Percentiles rank a stretch among this genome's conserved stretches.
These are phyloP conservation scores for Sphaerophoria taeniata DNA, from an alignment of 2,888 invertebrate species.

Conservation along the genomic window DNA sequence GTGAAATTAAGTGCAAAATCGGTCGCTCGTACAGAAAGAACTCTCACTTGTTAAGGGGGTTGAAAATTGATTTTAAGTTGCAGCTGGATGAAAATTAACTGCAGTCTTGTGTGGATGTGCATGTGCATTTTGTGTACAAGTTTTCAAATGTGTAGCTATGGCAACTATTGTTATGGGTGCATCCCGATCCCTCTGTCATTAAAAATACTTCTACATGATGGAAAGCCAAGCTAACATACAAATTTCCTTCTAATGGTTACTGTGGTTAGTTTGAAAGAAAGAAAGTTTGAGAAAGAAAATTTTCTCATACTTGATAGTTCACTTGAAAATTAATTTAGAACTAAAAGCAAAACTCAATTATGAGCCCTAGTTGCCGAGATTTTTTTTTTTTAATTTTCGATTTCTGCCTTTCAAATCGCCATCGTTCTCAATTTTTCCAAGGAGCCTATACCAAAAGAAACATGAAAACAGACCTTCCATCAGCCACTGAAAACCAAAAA, in stretches of 20 bases:
- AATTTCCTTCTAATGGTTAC: background rate
- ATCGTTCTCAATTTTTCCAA: too few relatives aligned
- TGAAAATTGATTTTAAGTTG: conserved; percentile 36
- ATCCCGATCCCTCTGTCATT: conserved; percentile 6
- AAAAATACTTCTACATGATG: background rate
- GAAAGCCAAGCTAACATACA: background rate
- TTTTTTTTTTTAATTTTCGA: too few relatives aligned
- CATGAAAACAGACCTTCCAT: too few relatives aligned
- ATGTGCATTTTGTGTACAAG: conserved; percentile 21
- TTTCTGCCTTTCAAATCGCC: too few relatives aligned
- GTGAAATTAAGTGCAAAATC: conserved; percentile 48
- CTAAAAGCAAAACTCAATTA: too few relatives aligned
- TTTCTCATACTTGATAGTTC: too few relatives aligned
- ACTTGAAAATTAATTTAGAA: too few relatives aligned
- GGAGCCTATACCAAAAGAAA: too few relatives aligned
- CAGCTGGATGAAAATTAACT: conserved; percentile 58
- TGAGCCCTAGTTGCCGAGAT: too few relatives aligned
- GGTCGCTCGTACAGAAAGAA: background rate
- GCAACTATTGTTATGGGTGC: conserved; percentile 15
- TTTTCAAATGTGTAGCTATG: conserved; percentile 4
- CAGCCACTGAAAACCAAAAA: too few relatives aligned
- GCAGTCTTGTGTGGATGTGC: conserved; percentile 20
- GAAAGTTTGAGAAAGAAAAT: too few relatives aligned
- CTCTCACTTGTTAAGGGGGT: conserved; percentile 56
- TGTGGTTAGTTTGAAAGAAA: too few relatives aligned